A percentile compares a stretch with the other conserved stretches of the same genome.
Evolutionary conservation across 2,888 invertebrate species (phyloP).

Genomic region (Pantelozetes paolii): DNA sequence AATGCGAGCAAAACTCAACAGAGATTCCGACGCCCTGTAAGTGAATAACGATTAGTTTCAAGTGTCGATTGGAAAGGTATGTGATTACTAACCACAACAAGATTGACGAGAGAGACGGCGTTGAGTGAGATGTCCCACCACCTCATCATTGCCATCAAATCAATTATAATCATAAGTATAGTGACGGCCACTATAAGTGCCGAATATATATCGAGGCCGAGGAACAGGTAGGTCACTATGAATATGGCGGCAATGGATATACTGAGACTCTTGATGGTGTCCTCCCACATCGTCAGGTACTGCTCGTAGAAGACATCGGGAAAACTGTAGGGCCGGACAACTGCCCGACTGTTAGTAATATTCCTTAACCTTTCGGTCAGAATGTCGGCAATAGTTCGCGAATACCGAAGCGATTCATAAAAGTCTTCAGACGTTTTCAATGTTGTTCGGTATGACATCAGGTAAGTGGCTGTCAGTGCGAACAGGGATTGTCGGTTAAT

Average conservation of each 20-base stretch:
- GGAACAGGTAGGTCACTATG: conserved; percentile 52
- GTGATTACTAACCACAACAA: conserved; percentile 56
- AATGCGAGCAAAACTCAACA: conserved; percentile 97
- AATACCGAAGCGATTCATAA: conserved; percentile 71
- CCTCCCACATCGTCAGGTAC: conserved; percentile 55
- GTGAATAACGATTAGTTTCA: too few relatives aligned
- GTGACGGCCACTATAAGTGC: conserved; percentile 54
- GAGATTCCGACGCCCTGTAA: conserved; percentile 90
- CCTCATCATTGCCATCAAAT: conserved; percentile 58
- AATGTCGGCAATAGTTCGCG: conserved; percentile 68
- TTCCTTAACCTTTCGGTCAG: conserved; percentile 64
- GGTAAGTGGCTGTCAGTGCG: conserved; percentile 63
- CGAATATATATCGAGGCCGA: conserved; percentile 57
- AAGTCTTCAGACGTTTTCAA: conserved; percentile 76
- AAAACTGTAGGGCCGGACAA: conserved; percentile 51
- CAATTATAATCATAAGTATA: conserved; percentile 55
- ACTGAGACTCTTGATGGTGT: conserved; percentile 54
- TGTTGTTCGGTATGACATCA: conserved; percentile 85
- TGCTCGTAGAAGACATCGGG: conserved; percentile 60
- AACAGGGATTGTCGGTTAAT: not conserved
- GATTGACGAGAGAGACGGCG: conserved; percentile 58
- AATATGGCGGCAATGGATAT: conserved; percentile 56
- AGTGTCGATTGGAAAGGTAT: not conserved
- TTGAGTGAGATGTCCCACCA: conserved; percentile 57
- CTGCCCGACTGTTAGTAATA: conserved; percentile 51